A percentile compares a stretch with the other conserved stretches of the same genome.
Conservation (phyloP, 2,113 vertebrate species). For the Parus major region DNA sequence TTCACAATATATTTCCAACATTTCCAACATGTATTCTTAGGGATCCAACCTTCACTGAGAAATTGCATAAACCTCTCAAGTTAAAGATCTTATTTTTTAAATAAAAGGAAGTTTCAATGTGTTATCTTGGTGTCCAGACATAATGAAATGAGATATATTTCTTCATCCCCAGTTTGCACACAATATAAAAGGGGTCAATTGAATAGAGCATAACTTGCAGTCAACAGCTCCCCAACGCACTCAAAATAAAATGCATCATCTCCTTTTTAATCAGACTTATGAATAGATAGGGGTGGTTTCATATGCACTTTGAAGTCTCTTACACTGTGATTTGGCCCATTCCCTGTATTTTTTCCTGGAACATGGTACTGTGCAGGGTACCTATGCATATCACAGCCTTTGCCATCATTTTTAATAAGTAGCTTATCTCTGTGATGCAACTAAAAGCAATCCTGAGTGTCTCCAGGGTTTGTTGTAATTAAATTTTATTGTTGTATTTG, state of each 20-base stretch:
- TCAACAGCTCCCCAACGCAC: neutral
- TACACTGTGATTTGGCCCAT: neutral
- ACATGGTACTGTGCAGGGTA: neutral
- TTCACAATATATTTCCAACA: neutral
- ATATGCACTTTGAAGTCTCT: neutral
- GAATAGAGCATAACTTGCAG: neutral
- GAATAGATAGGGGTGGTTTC: neutral
- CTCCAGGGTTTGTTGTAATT: slow-evolving; percentile 54
- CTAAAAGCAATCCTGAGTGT: slow-evolving; percentile 43
- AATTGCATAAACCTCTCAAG: neutral
- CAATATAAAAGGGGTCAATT: neutral
- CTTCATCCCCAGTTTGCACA: neutral
- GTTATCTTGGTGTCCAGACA: neutral
- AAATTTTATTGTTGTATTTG: slow-evolving; percentile 57
- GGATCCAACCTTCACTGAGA: neutral
- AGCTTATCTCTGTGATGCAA: slow-evolving; percentile 49
- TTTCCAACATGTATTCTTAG: neutral
- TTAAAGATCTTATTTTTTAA: neutral
- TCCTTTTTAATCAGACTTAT: slow-evolving; percentile 1
- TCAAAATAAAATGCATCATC: neutral
- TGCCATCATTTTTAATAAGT: slow-evolving; percentile 51
- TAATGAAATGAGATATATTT: neutral
- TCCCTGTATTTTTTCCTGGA: slow-evolving; percentile 15
- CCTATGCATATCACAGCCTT: slow-evolving; percentile 26
- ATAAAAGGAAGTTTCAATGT: neutral